Base-by-base conservation (phyloP, 1,140 invertebrate genomes). In the Eufriesea mexicana region DNA sequence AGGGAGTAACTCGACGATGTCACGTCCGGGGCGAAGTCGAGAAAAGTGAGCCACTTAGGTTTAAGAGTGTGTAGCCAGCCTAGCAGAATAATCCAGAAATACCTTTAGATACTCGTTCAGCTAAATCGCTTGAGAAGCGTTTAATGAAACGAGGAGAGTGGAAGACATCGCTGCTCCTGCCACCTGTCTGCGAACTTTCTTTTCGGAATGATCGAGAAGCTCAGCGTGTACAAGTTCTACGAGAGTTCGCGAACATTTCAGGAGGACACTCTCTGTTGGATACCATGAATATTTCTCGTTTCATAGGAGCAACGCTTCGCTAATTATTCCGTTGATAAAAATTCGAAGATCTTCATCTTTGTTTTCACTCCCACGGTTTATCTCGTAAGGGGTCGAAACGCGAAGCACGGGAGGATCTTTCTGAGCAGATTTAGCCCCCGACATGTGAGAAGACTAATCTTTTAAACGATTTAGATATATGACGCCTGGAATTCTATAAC, bases 41-140 rank as follows among this genome's bases (percentile, higher is more conserved):
- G 85, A 81, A 79, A 84, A 88, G 73, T 68, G 78, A 77, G 73
- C 64, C 78, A 88, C 83, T 87, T 87, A 82, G 74, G 62, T 87
- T 84, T 84, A 84, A 84, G 85, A 80, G 77, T 64, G 85, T 88
- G 84, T 84, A 82, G 70, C 72, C 62, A 57, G 45, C 25, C 55
- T 28, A 54, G 45, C 64, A 49, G 75, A 83, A 86, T 86, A 85
- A 86, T 86, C 80, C 85, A 74, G 79, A 28, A 76, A 81, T 79
- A 23, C 80, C 80, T 86, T 79, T 59, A 72, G 75, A 87, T 86
- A 83, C 75, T 62, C 84, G 80, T 86, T 76, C 70, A 61, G 79
- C 73, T 83, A 79, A 86, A 86, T 87, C 86, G 86, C 66, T 83
- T 28, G 76, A 59, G 75, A 87, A 83, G 35, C 76, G 67, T 85